phyloP scores from a whole-genome alignment of 2,113 vertebrate genomes.

The Seriola rivoliana region DNA sequence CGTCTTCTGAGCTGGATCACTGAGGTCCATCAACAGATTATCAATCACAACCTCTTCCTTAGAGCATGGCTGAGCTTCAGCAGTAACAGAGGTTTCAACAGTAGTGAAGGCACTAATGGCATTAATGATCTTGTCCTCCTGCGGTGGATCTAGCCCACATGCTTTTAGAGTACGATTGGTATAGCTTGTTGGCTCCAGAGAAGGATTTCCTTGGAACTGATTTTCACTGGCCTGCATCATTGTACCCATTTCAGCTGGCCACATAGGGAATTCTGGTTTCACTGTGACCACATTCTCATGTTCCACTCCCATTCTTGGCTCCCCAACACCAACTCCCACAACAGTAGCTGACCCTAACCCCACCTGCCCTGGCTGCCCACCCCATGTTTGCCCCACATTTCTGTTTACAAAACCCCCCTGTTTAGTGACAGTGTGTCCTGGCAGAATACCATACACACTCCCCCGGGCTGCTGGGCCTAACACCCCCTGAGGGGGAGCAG shows the following conservation, averaged over 20 bases:
- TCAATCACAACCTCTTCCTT: neutral
- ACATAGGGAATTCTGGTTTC: neutral
- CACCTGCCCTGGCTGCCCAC: constrained; percentile 19
- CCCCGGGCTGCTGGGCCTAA: constrained; percentile 60
- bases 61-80: neutral
- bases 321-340: constrained; percentile 23
- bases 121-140: neutral
- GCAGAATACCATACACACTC: constrained; percentile 28
- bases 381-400: constrained; percentile 28
- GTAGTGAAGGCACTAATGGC: neutral
- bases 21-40: neutral
- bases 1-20: neutral
- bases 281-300: neutral
- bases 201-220: constrained; percentile 10
- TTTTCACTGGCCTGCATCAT: constrained; percentile 22
- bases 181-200: constrained; percentile 4
- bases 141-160: neutral
- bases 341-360: constrained; percentile 12
- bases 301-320: constrained; percentile 17
- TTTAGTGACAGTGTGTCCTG: constrained; percentile 35
- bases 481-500: constrained; percentile 74
- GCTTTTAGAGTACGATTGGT: constrained; percentile 2
- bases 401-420: neutral
- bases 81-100: neutral
- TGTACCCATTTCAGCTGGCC: neutral